Base-by-base conservation (phyloP, 2,888 invertebrate genomes). In the Lasioglossum marginatum region DNA sequence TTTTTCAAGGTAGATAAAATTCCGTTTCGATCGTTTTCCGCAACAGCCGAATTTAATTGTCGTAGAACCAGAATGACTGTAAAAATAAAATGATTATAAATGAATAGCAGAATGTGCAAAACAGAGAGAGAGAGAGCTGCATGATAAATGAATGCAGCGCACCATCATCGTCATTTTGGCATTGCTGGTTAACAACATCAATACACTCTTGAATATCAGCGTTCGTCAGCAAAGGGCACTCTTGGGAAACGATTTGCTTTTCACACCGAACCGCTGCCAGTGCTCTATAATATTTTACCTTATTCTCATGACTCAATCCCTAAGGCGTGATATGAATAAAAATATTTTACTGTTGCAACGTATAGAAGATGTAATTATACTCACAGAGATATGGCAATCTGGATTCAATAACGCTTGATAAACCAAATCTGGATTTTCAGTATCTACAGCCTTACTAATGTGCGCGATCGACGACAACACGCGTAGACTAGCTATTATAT, bases 131-230 rank as follows among this genome's bases (percentile, higher is more conserved):
- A n/a, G n/a, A n/a, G 16, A 74, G 1, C 27, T 6, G 48, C 14
- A 2, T 52, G 37, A 43, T 10, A 45, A 43, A 19, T 57, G n/a
- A 16, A 57, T 45, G 23, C 5, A 82, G 27, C 73, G 72, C 93
- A 92, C 94, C 96, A 90, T 97, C 96, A 89, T 96, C 96, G 91
- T 97, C 97, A 92, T 96, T 96, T 60, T 90, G 77, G 76, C 92
- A 93, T 87, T 96, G 96, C 86, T 96, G 94, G 92, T 97, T 97
- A 1, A 97, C 97, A 93, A 96, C 95, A 87, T 97, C 96, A 74
- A 97, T 95, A 77, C 96, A 96, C 85, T 97, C 96, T 91, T 97
- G 96, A 84, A 97, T 96, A 92, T 97, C 97, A 89, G 96, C 96
- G 85, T 97, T 96, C 3, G 97, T 97, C 37, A 97, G 95, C 87